Conservation (phyloP, 2,113 vertebrate genomes). For the Bucco capensis region DNA sequence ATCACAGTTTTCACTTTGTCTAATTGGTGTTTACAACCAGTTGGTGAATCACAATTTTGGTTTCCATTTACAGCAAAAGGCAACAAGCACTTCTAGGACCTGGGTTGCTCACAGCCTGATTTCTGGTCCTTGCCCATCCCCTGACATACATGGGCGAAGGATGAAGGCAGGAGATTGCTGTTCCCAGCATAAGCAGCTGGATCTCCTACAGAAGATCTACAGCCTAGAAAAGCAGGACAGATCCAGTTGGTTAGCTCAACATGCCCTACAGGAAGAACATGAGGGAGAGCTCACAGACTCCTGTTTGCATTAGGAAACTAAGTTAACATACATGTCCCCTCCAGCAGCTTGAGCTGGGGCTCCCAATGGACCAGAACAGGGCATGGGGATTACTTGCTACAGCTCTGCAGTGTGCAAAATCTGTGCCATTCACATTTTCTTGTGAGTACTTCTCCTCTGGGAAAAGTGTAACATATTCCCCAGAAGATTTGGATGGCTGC, state of each 20-base stretch:
- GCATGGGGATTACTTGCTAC: neutral
- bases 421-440: neutral
- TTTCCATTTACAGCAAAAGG: neutral
- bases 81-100: neutral
- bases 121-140: neutral
- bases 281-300: neutral
- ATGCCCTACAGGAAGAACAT: neutral
- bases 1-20: neutral
- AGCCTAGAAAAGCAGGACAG: neutral
- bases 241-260: neutral
- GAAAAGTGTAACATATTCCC: neutral
- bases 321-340: neutral
- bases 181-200: neutral
- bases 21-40: neutral
- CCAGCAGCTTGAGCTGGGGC: neutral
- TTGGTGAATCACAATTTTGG: neutral
- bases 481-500: neutral
- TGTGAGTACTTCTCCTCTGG: neutral
- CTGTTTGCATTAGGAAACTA: neutral
- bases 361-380: neutral
- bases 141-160: fast-evolving
- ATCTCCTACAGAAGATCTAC: neutral
- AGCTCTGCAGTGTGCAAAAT: neutral
- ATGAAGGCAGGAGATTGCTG: neutral
- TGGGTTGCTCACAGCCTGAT: neutral